Evolutionary conservation across 2,797 vertebrate species (phyloP).

Genomic region (Chrosomus eos): DNA sequence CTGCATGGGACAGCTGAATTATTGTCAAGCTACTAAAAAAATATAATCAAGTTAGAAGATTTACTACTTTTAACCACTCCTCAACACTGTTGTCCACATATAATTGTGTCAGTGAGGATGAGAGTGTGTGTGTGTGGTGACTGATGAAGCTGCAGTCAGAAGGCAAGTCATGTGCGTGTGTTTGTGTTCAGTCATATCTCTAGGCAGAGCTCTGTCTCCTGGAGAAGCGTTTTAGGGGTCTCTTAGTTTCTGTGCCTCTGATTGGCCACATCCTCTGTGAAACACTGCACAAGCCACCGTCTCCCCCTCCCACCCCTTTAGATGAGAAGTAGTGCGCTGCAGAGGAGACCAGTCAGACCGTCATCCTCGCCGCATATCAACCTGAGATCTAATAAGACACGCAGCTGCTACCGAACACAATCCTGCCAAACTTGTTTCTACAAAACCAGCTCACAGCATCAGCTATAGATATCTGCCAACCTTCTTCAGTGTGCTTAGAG

Average conservation of each 20-base stretch:
- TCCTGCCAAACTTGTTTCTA: neutral
- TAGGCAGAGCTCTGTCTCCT: slow-evolving; percentile 54
- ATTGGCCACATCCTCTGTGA: slow-evolving; percentile 53
- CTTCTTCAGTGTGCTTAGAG: neutral
- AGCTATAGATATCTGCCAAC: neutral
- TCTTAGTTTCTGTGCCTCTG: slow-evolving; percentile 29
- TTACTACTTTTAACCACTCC: neutral
- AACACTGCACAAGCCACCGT: slow-evolving; percentile 1
- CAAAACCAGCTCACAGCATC: neutral
- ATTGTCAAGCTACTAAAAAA: neutral
- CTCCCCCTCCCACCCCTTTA: slow-evolving; percentile 38
- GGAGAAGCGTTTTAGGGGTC: slow-evolving; percentile 40
- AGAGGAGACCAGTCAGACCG: slow-evolving; percentile 48
- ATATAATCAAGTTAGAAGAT: neutral
- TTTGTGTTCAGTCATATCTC: slow-evolving; percentile 50
- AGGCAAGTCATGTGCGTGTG: slow-evolving; percentile 38
- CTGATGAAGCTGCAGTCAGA: neutral
- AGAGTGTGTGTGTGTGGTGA: neutral
- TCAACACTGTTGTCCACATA: no score
- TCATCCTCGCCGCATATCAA: slow-evolving; percentile 10
- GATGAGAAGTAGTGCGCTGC: slow-evolving; percentile 27
- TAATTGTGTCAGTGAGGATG: neutral
- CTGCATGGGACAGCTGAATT: neutral
- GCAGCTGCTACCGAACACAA: neutral
- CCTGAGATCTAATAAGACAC: neutral